These are phyloP conservation scores for Phaedon cochleariae DNA, from an alignment of 2,888 invertebrate genomes.

Conservation along the genomic window DNA sequence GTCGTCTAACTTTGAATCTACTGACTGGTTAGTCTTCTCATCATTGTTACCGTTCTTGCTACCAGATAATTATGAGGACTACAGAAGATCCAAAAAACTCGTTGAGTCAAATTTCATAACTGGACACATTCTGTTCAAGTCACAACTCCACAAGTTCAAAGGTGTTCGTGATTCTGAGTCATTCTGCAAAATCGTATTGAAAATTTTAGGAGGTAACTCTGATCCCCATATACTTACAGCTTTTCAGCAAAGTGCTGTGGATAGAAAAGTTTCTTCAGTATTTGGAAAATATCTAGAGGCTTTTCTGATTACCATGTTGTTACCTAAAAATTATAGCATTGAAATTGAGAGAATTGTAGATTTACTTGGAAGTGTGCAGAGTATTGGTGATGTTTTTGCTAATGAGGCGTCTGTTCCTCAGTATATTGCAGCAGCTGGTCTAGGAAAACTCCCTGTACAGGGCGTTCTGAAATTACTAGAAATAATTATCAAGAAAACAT, in stretches of 20 bases:
- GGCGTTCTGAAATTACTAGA: slow-evolving; percentile 66
- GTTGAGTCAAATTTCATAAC: slow-evolving; percentile 61
- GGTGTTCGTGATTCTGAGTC: slow-evolving; percentile 20
- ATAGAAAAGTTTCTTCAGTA: slow-evolving; percentile 36
- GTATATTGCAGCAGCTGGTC: slow-evolving; percentile 54
- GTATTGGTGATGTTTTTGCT: slow-evolving; percentile 49
- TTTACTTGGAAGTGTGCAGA: slow-evolving; percentile 62
- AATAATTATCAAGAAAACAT: slow-evolving; percentile 64
- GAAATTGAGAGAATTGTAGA: slow-evolving; percentile 57
- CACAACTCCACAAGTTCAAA: slow-evolving; percentile 24
- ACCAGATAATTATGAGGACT: slow-evolving; percentile 62
- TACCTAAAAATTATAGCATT: slow-evolving; percentile 59
- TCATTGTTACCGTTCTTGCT: slow-evolving; percentile 71
- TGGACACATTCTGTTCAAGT: slow-evolving; percentile 52
- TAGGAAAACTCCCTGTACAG: slow-evolving; percentile 66
- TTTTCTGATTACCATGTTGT: slow-evolving; percentile 62
- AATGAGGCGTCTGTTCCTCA: slow-evolving; percentile 43
- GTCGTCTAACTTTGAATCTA: slow-evolving; percentile 44
- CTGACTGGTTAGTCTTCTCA: slow-evolving; percentile 68
- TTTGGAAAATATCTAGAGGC: slow-evolving; percentile 56
- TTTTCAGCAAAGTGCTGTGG: slow-evolving; percentile 39
- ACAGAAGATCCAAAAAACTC: slow-evolving; percentile 60
- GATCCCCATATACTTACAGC: slow-evolving; percentile 30
- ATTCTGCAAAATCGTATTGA: slow-evolving; percentile 44
- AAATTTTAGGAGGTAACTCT: slow-evolving; percentile 36